These are phyloP conservation scores for Apotomis betuletana DNA, from an alignment of 2,888 invertebrate species.

Conservation along the genomic window DNA sequence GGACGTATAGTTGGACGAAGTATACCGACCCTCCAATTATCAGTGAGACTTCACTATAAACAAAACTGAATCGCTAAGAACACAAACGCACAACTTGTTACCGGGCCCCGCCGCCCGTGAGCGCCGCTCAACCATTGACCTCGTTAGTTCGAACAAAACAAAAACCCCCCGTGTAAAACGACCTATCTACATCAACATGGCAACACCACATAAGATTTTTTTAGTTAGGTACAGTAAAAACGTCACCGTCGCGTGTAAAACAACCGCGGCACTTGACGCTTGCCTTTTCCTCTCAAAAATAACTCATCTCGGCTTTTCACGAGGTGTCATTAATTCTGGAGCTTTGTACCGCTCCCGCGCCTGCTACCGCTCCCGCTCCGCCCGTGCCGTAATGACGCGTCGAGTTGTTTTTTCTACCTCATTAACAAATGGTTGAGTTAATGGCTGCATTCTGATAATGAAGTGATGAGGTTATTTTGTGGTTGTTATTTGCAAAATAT, in stretches of 20 bases:
- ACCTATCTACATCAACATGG: constrained; percentile 44
- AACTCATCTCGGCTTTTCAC: constrained; percentile 81
- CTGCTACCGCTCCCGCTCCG: constrained; percentile 55
- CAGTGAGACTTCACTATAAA: constrained; percentile 28
- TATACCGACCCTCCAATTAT: constrained; percentile 25
- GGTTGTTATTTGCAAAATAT: neutral
- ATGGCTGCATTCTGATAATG: constrained; percentile 30
- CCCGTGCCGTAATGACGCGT: constrained; percentile 69
- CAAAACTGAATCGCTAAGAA: constrained; percentile 41
- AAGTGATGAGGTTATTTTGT: constrained; percentile 15
- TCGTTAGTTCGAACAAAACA: constrained; percentile 81
- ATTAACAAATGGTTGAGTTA: constrained; percentile 64
- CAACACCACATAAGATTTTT: constrained; percentile 30
- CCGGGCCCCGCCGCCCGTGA: constrained; percentile 60
- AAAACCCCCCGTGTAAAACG: constrained; percentile 69
- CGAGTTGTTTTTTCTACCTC: constrained; percentile 68
- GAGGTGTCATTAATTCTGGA: constrained; percentile 79
- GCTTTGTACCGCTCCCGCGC: constrained; percentile 62
- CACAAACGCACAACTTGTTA: constrained; percentile 61
- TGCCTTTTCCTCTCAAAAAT: constrained; percentile 83
- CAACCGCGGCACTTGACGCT: constrained; percentile 77
- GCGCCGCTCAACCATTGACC: constrained; percentile 74
- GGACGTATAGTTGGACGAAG: neutral
- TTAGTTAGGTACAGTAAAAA: constrained; percentile 43
- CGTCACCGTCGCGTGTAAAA: constrained; percentile 69